These are phyloP conservation scores for Microplitis manilae DNA, from an alignment of 2,888 invertebrate genomes.

Conservation along the genomic window DNA sequence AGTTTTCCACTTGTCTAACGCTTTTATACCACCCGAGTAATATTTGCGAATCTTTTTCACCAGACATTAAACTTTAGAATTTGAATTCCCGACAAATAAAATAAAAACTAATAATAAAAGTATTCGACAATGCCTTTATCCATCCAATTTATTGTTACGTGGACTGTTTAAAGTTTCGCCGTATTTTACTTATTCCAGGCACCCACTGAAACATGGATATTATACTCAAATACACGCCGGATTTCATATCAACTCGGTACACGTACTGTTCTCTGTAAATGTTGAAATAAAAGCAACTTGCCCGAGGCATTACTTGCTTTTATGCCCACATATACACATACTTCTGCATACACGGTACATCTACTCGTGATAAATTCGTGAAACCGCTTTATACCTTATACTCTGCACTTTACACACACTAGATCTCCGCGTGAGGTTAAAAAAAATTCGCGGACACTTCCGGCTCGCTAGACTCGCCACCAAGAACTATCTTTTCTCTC, in stretches of 20 bases:
- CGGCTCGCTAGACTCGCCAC: slow-evolving; percentile 12
- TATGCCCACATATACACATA: neutral
- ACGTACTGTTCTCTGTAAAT: neutral
- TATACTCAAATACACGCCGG: neutral
- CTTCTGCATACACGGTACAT: neutral
- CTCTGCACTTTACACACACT: neutral
- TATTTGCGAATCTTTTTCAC: neutral
- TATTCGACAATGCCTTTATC: neutral
- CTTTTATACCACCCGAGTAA: neutral
- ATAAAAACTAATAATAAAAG: neutral
- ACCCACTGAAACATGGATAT: neutral
- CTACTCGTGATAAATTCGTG: slow-evolving; percentile 14
- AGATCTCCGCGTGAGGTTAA: slow-evolving; percentile 6
- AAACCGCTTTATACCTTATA: neutral
- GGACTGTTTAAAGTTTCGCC: neutral
- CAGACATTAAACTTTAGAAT: neutral
- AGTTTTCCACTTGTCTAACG: neutral
- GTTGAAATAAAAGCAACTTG: neutral
- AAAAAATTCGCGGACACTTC: slow-evolving; percentile 18
- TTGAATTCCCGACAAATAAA: neutral
- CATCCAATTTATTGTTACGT: neutral
- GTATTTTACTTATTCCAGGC: neutral
- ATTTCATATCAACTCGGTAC: neutral
- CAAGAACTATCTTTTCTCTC: slow-evolving; percentile 18
- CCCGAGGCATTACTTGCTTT: neutral